A percentile compares a stretch with the other conserved stretches of the same genome.
phyloP scores from a whole-genome alignment of 2,888 invertebrate species.

The Perizoma flavofasciatum region DNA sequence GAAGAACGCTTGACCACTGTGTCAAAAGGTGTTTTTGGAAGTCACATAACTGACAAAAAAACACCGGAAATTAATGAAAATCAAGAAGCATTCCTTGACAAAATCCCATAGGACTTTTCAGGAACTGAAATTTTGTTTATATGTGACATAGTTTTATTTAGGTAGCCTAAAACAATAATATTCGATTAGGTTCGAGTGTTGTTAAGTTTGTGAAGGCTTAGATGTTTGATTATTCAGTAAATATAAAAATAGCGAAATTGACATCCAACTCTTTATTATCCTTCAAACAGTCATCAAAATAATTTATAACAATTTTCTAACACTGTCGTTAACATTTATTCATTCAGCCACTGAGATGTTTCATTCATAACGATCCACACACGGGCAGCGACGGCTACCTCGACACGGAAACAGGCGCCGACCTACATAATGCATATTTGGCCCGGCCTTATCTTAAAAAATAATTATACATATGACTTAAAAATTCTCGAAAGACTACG shows the following conservation, averaged over 20 bases:
- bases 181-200: too few relatives aligned
- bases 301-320: constrained; percentile 85
- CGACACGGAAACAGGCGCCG: constrained; percentile 70
- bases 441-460: constrained; percentile 82
- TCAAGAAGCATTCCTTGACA: background rate
- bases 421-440: constrained; percentile 82
- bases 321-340: constrained; percentile 83
- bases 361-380: constrained; percentile 67
- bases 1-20: constrained; percentile 47
- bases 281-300: constrained; percentile 85
- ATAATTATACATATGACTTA: constrained; percentile 82
- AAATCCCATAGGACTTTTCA: background rate
- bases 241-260: constrained; percentile 64
- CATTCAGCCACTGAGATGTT: constrained; percentile 82
- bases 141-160: too few relatives aligned
- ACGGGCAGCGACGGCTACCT: constrained; percentile 69
- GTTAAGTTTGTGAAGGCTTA: too few relatives aligned
- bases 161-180: too few relatives aligned
- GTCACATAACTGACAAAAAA: constrained; percentile 40
- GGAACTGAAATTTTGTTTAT: background rate
- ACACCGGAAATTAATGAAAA: background rate
- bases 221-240: background rate
- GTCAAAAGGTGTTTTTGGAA: constrained; percentile 62
- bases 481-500: constrained; percentile 63
- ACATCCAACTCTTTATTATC: constrained; percentile 86